These are phyloP conservation scores for Baryphthengus martii DNA, from an alignment of 2,113 vertebrate species.

Conservation along the genomic window DNA sequence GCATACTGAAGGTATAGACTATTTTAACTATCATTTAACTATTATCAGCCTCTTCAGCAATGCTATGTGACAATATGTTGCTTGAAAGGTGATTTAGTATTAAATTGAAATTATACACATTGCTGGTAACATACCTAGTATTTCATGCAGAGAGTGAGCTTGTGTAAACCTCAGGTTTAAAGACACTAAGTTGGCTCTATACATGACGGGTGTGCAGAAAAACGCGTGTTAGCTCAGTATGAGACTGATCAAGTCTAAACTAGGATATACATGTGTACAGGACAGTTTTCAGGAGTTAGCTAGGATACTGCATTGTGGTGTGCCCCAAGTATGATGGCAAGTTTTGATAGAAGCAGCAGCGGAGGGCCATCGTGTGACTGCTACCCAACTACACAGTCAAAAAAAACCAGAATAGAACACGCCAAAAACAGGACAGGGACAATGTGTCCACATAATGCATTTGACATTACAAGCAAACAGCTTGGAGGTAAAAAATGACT, in stretches of 20 bases:
- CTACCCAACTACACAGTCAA: not conserved
- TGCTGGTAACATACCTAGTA: not conserved
- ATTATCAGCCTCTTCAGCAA: not conserved
- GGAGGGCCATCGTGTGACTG: not conserved
- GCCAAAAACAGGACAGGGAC: not conserved
- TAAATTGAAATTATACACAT: not conserved
- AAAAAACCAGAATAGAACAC: not conserved
- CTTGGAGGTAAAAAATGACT: not conserved
- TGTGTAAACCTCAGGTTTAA: not conserved
- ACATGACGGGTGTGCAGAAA: accelerated
- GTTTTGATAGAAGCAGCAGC: not conserved
- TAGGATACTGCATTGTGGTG: not conserved
- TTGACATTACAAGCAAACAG: not conserved
- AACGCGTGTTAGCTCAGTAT: not conserved
- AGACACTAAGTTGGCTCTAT: not conserved
- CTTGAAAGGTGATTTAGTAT: not conserved
- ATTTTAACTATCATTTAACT: not conserved
- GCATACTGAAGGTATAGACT: not conserved
- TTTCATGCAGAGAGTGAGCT: not conserved
- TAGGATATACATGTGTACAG: not conserved
- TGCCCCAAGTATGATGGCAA: not conserved
- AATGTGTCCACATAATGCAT: not conserved
- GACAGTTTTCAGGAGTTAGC: not conserved
- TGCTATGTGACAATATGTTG: not conserved
- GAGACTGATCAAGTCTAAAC: not conserved